phyloP scores from a whole-genome alignment of 2,888 invertebrate species.

The Cryptus armator region DNA sequence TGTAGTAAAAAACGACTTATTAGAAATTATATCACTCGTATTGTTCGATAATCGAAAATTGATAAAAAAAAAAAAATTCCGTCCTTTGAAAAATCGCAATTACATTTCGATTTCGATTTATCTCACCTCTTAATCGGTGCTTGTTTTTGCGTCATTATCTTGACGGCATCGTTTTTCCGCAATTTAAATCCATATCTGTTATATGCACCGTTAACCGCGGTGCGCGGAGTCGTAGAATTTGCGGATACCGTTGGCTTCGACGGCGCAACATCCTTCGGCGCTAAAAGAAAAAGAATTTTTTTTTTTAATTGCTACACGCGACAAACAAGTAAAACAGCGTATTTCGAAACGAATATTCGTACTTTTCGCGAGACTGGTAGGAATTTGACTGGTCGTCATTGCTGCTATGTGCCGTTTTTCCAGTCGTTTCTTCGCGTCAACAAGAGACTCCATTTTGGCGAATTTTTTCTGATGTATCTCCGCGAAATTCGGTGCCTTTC shows the following conservation, averaged over 20 bases:
- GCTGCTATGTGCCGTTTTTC: conserved; percentile 74
- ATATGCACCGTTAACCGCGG: conserved; percentile 60
- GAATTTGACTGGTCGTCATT: conserved; percentile 70
- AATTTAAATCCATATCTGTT: conserved; percentile 85
- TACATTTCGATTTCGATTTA: not conserved
- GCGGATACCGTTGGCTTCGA: conserved; percentile 35
- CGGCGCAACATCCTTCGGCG: conserved; percentile 15
- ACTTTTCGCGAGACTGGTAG: conserved; percentile 57
- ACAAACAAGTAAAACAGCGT: not conserved
- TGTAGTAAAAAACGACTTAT: too few species aligned
- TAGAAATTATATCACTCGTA: too few species aligned
- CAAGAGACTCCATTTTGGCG: conserved; percentile 89
- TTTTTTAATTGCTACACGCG: not conserved
- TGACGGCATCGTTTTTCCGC: conserved; percentile 81
- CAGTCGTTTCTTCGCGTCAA: conserved; percentile 85
- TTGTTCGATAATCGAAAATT: too few species aligned
- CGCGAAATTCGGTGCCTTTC: conserved; percentile 90
- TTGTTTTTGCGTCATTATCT: conserved; percentile 70
- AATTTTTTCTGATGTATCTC: conserved; percentile 89
- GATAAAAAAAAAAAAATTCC: not conserved
- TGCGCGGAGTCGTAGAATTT: conserved; percentile 43
- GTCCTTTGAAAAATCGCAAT: not conserved
- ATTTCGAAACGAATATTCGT: not conserved
- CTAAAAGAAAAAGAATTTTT: conserved; percentile 28
- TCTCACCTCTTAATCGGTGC: conserved; percentile 55